Base-by-base conservation (phyloP, 2,113 vertebrate genomes). In the Nerophis lumbriciformis region DNA sequence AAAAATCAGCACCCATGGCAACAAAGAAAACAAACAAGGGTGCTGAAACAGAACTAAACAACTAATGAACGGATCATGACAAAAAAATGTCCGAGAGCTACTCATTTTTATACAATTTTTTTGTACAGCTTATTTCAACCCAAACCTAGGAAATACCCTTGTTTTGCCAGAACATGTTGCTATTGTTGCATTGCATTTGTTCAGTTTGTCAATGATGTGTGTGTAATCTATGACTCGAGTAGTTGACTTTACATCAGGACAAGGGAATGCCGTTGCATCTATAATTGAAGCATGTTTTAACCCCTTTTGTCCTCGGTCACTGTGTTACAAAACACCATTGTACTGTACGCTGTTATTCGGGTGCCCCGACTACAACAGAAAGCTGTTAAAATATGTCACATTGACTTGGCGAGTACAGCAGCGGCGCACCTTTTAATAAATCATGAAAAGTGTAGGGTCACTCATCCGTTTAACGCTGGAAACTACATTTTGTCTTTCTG, bases 211-310 rank as follows among this genome's bases (percentile, higher is more conserved):
- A 45, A 21, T 68, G 28, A 72, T 77, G 45, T 48, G 68, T 74
- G 55, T 3, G 28, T 67, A 66, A 70, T 63, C 45, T 51, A 62
- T 57, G 69, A 35, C 48, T 61, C 16, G 57, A 12, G 48, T 6
- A 8, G 53, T 6, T 5, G 37, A 47, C 49, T 54, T 68, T 61
- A 68, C 59, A 45, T 70, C 51, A 37, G 16, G n/a, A 57, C 36
- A 19, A 65, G 58, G 49, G 74, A 82, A 71, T 35, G 66, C 38
- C 66, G 38, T 60, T 48, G 0, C 5, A 19, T 76, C 28, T 59
- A 72, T 81, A 73, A 84, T 80, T 83, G 11, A 83, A 49, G 59
- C 53, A 54, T 57, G 77, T 78, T 53, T 78, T 82, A 83, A 68
- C 61, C 11, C 39, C 49, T 59, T 61, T 56, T 65, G 52, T 76